These are phyloP conservation scores for Chrysomela aeneicollis DNA, from an alignment of 2,888 invertebrate species.

Conservation along the genomic window DNA sequence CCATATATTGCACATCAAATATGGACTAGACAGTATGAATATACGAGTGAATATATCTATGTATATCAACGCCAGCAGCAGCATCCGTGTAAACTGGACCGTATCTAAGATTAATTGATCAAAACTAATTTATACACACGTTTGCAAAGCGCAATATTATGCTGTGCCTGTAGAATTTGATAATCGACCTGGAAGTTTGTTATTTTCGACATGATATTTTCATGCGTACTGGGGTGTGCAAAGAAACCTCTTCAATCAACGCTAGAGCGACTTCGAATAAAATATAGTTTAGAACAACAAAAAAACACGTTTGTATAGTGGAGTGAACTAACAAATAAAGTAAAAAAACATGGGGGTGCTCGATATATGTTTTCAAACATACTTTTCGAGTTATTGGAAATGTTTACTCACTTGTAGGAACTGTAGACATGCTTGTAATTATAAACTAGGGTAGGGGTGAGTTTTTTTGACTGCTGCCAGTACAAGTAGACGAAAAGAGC, in stretches of 20 bases:
- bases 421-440: conserved; percentile 46
- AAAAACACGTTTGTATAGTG: no score
- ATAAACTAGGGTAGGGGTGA: conserved; percentile 43
- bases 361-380: no score
- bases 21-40: conserved; percentile 31
- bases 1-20: conserved; percentile 17
- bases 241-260: no score
- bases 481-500: conserved; percentile 64
- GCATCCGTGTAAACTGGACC: conserved; percentile 28
- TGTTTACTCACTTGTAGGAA: conserved; percentile 44
- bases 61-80: conserved; percentile 22
- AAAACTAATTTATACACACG: conserved; percentile 29
- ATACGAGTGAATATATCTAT: conserved; percentile 36
- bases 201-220: no score
- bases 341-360: no score
- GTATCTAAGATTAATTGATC: conserved; percentile 40
- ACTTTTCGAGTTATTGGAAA: no score
- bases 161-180: no score
- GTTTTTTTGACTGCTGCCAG: conserved; percentile 56
- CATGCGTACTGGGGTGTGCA: no score
- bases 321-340: no score
- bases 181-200: no score
- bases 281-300: no score
- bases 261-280: no score
- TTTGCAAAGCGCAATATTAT: background rate